phyloP scores from a whole-genome alignment of 2,888 invertebrate species.

The Hemaris fuciformis region DNA sequence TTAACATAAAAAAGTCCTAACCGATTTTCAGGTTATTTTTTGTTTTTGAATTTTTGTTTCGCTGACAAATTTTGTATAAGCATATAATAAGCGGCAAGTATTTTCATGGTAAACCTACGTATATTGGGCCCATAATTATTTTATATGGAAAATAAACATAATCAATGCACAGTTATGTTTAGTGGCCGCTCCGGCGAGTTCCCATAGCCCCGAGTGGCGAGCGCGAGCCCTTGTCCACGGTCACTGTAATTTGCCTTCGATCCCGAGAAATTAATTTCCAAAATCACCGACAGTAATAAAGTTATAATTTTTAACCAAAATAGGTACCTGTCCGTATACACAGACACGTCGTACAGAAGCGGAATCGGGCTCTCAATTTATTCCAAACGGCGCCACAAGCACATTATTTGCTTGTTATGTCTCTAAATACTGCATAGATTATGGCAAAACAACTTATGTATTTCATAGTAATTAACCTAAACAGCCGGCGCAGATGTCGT shows the following conservation, averaged over 20 bases:
- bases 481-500: conserved; percentile 9
- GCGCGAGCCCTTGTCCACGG: conserved; percentile 23
- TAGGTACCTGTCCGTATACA: conserved; percentile 57
- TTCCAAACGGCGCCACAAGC: neutral
- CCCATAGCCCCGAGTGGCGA: neutral
- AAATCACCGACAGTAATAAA: conserved; percentile 76
- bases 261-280: conserved; percentile 77
- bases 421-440: neutral
- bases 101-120: neutral
- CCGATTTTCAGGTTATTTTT: too few relatives aligned
- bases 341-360: conserved; percentile 50
- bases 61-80: too few relatives aligned
- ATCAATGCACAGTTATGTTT: conserved; percentile 23
- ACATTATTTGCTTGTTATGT: neutral
- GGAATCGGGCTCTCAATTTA: conserved; percentile 32
- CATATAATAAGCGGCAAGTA: neutral
- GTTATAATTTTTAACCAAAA: conserved; percentile 74
- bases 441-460: neutral
- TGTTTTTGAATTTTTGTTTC: too few relatives aligned
- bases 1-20: too few relatives aligned
- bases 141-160: conserved; percentile 11
- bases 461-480: neutral
- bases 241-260: conserved; percentile 69
- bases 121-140: conserved; percentile 19
- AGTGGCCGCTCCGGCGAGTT: conserved; percentile 17